Percentiles rank a stretch among this genome's conserved stretches.
These are phyloP conservation scores for Nannospalax galili DNA, from an alignment of 2,113 vertebrate species.

Conservation along the genomic window DNA sequence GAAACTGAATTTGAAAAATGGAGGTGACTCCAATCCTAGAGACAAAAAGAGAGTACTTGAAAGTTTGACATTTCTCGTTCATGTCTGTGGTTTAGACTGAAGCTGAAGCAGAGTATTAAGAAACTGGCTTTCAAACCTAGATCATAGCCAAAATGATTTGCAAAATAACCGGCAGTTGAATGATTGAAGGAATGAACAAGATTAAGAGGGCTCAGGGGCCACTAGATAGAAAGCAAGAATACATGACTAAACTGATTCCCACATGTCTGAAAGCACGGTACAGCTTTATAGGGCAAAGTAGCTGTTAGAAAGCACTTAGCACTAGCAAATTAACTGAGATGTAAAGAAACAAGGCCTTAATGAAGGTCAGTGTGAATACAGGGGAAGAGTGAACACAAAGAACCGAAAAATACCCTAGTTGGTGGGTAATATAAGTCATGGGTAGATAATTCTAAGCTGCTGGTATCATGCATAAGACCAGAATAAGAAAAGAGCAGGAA, in stretches of 20 bases:
- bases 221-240: background rate
- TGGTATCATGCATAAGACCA: background rate
- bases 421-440: background rate
- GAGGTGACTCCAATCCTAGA: background rate
- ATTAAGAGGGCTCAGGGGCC: background rate
- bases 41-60: background rate
- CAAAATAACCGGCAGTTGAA: background rate
- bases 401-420: background rate
- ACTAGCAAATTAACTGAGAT: background rate
- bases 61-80: background rate
- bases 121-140: slow-evolving; percentile 18
- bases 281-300: background rate
- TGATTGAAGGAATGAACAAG: background rate
- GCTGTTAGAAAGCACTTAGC: background rate
- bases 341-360: background rate
- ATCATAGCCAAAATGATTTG: background rate
- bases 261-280: background rate
- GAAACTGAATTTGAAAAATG: background rate
- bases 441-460: background rate
- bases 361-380: background rate
- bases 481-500: background rate
- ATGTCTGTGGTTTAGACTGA: background rate
- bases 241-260: background rate
- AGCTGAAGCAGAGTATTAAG: background rate
- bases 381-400: background rate